phyloP scores from a whole-genome alignment of 2,113 vertebrate species.

The Larimichthys crocea region DNA sequence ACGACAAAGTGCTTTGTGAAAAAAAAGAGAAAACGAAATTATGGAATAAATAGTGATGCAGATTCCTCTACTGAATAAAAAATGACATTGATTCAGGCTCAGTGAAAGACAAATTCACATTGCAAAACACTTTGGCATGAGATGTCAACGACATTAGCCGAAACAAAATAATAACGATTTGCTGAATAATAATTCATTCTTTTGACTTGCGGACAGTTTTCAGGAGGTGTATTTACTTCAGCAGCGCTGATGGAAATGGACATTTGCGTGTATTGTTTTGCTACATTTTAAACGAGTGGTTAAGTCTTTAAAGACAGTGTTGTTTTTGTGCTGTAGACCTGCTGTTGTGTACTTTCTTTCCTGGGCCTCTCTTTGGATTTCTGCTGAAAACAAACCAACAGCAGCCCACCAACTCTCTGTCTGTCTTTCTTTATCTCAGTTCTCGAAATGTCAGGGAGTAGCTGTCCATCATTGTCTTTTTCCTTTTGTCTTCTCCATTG shows the following conservation, averaged over 20 bases:
- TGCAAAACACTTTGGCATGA: slow-evolving; percentile 18
- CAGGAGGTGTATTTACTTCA: slow-evolving; percentile 1
- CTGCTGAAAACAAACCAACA: slow-evolving; percentile 30
- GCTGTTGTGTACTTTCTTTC: slow-evolving; percentile 1
- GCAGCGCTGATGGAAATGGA: background rate
- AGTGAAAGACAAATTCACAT: slow-evolving; percentile 42
- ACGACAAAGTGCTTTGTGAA: slow-evolving; percentile 26
- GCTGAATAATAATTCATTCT: slow-evolving; percentile 1
- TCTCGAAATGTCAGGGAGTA: slow-evolving; percentile 55
- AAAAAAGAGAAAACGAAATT: slow-evolving; percentile 28
- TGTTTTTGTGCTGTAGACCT: background rate
- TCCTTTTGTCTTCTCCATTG: slow-evolving; percentile 43
- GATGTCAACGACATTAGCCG: slow-evolving; percentile 12
- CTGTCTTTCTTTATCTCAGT: slow-evolving; percentile 43
- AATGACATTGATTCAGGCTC: slow-evolving; percentile 29
- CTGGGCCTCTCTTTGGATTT: slow-evolving; percentile 4
- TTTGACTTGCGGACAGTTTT: slow-evolving; percentile 13
- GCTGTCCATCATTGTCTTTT: slow-evolving; percentile 60
- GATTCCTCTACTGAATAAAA: slow-evolving; percentile 47
- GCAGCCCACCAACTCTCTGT: slow-evolving; percentile 39
- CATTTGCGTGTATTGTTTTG: slow-evolving; percentile 1
- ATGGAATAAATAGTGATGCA: slow-evolving; percentile 33
- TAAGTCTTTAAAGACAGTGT: background rate
- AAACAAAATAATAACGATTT: slow-evolving; percentile 14
- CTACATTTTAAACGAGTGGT: background rate